phyloP scores from a whole-genome alignment of 2,113 vertebrate genomes.

The Casuarius casuarius region DNA sequence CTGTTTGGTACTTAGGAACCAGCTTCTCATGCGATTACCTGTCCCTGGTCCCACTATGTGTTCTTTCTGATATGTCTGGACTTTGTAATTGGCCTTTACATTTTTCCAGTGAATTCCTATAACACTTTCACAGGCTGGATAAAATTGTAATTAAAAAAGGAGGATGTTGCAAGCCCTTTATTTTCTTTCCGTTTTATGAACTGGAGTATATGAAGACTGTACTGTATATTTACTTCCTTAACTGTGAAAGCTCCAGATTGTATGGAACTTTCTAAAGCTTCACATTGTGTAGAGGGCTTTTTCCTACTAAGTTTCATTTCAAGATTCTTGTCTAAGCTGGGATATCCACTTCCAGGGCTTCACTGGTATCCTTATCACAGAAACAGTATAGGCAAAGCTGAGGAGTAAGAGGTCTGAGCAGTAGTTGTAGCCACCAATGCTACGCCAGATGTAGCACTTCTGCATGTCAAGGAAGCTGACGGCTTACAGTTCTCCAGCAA shows the following conservation, averaged over 20 bases:
- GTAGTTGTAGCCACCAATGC: not conserved
- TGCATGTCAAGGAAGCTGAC: not conserved
- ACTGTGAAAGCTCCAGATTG: not conserved
- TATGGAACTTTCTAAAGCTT: not conserved
- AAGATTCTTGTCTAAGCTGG: not conserved
- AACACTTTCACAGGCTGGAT: not conserved
- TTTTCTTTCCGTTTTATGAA: not conserved
- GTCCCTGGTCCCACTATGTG: not conserved
- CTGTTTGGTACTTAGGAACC: not conserved
- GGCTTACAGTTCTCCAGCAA: not conserved
- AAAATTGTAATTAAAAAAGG: not conserved
- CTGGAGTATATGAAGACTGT: not conserved
- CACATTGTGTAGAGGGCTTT: not conserved
- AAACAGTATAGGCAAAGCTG: not conserved
- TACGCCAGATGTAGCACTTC: not conserved
- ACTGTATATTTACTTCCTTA: not conserved
- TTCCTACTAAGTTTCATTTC: not conserved
- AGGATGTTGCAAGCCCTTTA: not conserved
- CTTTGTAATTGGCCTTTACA: not conserved
- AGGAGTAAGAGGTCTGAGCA: not conserved
- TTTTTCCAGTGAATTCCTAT: not conserved
- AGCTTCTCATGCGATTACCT: not conserved
- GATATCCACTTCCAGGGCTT: not conserved
- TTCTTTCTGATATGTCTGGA: not conserved
- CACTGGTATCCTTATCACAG: not conserved